Percentiles rank a stretch among this genome's conserved stretches.
Evolutionary conservation across 2,113 vertebrate genomes (phyloP).

Genomic region (Caranx melampygus): DNA sequence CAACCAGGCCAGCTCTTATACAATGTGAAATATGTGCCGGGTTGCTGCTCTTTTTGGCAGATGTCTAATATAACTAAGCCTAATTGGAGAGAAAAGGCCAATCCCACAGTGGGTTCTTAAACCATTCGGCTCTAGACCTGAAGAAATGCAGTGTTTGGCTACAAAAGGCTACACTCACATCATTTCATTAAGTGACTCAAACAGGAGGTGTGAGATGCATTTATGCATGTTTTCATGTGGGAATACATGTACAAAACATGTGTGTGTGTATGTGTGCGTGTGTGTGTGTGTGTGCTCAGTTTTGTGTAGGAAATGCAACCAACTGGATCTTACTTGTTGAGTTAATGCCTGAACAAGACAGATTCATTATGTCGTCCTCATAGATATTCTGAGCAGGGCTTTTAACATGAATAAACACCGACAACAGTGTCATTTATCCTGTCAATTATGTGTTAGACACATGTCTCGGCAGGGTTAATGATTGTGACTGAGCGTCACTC

Average conservation of each 20-base stretch:
- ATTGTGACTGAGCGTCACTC: slow-evolving; percentile 16
- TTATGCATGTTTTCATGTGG: slow-evolving; percentile 11
- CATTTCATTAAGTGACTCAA: slow-evolving; percentile 22
- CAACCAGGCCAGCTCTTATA: slow-evolving; percentile 38
- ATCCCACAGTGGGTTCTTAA: slow-evolving; percentile 36
- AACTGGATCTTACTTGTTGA: slow-evolving; percentile 44
- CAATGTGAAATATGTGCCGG: slow-evolving; percentile 44
- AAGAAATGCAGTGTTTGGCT: slow-evolving; percentile 41
- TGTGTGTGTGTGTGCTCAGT: neutral
- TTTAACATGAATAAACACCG: slow-evolving; percentile 55
- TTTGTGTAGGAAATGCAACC: slow-evolving; percentile 39
- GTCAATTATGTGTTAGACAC: slow-evolving; percentile 44
- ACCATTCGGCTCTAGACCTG: slow-evolving; percentile 40
- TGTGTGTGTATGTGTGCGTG: neutral
- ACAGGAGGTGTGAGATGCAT: slow-evolving; percentile 22
- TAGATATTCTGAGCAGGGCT: slow-evolving; percentile 36
- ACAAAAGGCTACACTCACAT: slow-evolving; percentile 18
- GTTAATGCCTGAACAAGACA: slow-evolving; percentile 49
- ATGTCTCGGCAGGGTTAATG: slow-evolving; percentile 41
- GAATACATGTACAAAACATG: slow-evolving; percentile 4
- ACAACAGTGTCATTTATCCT: slow-evolving; percentile 57
- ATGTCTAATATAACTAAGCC: slow-evolving; percentile 66
- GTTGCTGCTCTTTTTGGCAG: slow-evolving; percentile 54
- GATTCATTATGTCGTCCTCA: slow-evolving; percentile 53
- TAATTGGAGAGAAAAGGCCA: slow-evolving; percentile 65